Evolutionary conservation across 1,140 invertebrate species (phyloP).

Genomic region (Amphibalanus amphitrite): DNA sequence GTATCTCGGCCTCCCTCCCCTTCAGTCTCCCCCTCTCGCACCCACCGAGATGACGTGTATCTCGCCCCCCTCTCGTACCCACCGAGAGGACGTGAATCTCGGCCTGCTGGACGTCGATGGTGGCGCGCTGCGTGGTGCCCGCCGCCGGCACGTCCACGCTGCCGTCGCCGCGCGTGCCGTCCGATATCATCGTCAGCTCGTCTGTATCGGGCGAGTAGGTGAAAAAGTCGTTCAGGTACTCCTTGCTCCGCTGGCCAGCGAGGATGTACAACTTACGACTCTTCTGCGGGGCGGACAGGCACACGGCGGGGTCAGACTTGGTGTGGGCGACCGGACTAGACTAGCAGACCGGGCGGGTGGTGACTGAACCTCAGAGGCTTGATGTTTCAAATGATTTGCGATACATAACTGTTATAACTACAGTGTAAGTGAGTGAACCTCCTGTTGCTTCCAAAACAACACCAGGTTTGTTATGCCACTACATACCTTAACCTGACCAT

Average conservation of each 20-base stretch:
- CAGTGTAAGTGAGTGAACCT: too few species aligned
- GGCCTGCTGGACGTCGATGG: conserved; percentile 64
- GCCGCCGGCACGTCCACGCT: conserved; percentile 41
- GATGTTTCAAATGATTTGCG: too few species aligned
- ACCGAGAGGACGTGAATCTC: conserved; percentile 81
- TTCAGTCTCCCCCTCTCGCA: background rate
- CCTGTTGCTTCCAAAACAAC: too few species aligned
- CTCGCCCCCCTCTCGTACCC: conserved; percentile 23
- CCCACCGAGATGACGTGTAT: too few species aligned
- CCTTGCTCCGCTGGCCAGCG: conserved; percentile 69
- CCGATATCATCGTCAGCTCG: conserved; percentile 33
- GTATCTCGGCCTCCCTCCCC: conserved; percentile 38
- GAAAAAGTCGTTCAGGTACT: conserved; percentile 73
- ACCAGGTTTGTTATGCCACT: too few species aligned
- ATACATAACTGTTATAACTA: too few species aligned
- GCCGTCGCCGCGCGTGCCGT: conserved; percentile 31
- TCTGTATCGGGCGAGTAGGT: conserved; percentile 59
- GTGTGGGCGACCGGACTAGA: too few species aligned
- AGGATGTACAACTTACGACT: conserved; percentile 58
- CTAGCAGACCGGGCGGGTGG: too few species aligned
- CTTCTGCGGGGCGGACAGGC: background rate
- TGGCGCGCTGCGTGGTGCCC: conserved; percentile 72
- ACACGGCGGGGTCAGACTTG: too few species aligned
- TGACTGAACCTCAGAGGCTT: too few species aligned
- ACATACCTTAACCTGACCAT: too few species aligned